phyloP scores from a whole-genome alignment of 2,797 vertebrate genomes.

The Loriculus beryllinus region DNA sequence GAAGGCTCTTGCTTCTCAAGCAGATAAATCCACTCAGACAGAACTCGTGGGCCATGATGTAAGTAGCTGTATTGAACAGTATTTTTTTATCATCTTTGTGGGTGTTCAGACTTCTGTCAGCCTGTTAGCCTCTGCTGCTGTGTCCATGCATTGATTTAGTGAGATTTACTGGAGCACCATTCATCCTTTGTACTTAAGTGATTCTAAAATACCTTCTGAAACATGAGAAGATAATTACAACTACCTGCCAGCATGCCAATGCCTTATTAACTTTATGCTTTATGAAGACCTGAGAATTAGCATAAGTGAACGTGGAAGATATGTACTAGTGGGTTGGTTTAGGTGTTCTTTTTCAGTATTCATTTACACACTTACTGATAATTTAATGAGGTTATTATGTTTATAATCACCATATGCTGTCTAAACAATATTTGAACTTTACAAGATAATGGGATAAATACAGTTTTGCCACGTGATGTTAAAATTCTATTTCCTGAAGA shows the following conservation, averaged over 20 bases:
- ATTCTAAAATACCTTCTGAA: constrained; percentile 33
- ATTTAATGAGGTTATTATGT: constrained; percentile 46
- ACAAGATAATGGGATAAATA: background rate
- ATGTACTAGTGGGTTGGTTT: background rate
- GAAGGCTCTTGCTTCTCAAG: constrained; percentile 85
- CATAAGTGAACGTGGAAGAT: background rate
- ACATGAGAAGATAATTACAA: constrained; percentile 47
- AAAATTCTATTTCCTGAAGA: constrained; percentile 32
- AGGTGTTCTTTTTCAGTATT: constrained; percentile 45
- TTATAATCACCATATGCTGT: constrained; percentile 25
- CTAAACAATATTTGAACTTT: constrained; percentile 1
- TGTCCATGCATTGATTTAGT: constrained; percentile 32
- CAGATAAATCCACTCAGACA: constrained; percentile 94
- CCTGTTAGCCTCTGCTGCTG: constrained; percentile 53
- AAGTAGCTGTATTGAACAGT: constrained; percentile 75
- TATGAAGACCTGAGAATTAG: constrained; percentile 54
- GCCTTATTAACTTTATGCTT: constrained; percentile 52
- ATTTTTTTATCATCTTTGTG: constrained; percentile 53
- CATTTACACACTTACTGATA: constrained; percentile 53
- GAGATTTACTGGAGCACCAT: background rate
- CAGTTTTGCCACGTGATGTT: constrained; percentile 8
- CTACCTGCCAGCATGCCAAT: background rate
- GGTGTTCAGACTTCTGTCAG: constrained; percentile 38
- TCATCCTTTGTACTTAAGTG: constrained; percentile 56
- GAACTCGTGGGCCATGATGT: constrained; percentile 90